A percentile compares a stretch with the other conserved stretches of the same genome.
Evolutionary conservation across 1,140 invertebrate species (phyloP).

Genomic region (Drosophila ambigua): DNA sequence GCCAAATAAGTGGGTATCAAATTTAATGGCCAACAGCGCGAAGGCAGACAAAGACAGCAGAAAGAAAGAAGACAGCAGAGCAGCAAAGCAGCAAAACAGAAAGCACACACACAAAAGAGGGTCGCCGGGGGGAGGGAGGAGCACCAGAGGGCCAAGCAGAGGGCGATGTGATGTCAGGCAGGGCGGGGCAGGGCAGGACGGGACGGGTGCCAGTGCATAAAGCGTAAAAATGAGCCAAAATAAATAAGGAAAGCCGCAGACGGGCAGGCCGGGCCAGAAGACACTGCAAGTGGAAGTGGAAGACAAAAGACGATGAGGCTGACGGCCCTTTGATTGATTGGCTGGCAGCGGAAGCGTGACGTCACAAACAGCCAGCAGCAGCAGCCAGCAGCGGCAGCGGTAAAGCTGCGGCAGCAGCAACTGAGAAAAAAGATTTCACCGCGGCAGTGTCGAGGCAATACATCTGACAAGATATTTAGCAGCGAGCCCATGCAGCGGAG

Average conservation of each 20-base stretch:
- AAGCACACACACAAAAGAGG: no score
- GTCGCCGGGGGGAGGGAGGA: no score
- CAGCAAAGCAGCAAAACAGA: no score
- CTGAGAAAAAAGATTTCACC: no score
- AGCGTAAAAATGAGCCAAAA: constrained; percentile 77
- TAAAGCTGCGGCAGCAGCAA: no score
- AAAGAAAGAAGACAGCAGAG: constrained; percentile 7
- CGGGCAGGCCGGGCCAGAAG: not conserved
- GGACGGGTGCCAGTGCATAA: constrained; percentile 60
- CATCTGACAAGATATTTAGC: no score
- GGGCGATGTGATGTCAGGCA: not conserved
- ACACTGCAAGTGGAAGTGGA: not conserved
- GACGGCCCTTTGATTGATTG: constrained; percentile 71
- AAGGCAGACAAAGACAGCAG: constrained; percentile 30
- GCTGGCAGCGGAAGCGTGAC: constrained; percentile 60
- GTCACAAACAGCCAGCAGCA: constrained; percentile 7
- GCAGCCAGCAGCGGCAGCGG: no score
- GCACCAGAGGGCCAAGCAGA: not conserved
- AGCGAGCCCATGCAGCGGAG: no score
- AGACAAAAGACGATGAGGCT: constrained; percentile 15
- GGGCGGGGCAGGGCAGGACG: not conserved
- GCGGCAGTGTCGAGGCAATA: no score
- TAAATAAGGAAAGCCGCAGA: constrained; percentile 69
- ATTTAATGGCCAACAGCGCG: constrained; percentile 71
- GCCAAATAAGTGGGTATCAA: constrained; percentile 82